Percentiles rank a stretch among this genome's conserved stretches.
These are phyloP conservation scores for Hylia prasina DNA, from an alignment of 2,113 vertebrate genomes.

Conservation along the genomic window DNA sequence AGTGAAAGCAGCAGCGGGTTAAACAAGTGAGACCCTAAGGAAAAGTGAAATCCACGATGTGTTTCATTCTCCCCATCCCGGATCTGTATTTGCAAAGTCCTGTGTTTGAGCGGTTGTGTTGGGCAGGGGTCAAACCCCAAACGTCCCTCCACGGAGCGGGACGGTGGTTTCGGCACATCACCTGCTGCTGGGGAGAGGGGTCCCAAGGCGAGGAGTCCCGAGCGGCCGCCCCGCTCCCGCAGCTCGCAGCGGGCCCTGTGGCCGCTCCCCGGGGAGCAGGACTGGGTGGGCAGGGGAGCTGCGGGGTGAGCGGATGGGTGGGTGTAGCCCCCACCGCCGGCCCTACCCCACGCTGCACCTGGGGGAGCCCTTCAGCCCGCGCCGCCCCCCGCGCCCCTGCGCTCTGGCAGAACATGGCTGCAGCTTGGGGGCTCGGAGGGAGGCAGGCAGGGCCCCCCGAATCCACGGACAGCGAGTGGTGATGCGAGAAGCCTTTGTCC, in stretches of 20 bases:
- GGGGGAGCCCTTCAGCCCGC: not conserved
- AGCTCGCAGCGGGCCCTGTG: not conserved
- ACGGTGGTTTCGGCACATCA: not conserved
- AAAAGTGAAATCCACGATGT: not conserved
- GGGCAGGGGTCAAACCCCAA: not conserved
- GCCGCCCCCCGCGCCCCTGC: not conserved
- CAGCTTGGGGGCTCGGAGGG: not conserved
- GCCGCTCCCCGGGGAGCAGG: not conserved
- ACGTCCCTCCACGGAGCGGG: not conserved
- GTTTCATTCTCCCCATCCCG: not conserved
- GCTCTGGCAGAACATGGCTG: not conserved
- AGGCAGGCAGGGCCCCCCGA: not conserved
- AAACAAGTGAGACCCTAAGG: not conserved
- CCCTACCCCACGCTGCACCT: not conserved
- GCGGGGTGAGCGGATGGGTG: not conserved
- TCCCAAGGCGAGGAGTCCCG: not conserved
- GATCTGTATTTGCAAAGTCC: not conserved
- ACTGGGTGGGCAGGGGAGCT: accelerated
- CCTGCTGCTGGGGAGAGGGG: not conserved
- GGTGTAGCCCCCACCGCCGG: not conserved
- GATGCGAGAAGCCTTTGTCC: not conserved
- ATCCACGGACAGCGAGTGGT: accelerated
- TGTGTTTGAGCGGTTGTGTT: not conserved
- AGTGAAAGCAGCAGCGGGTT: not conserved
- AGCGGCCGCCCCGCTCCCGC: not conserved